Base-by-base conservation (phyloP, 2,888 invertebrate genomes). In the Lissocephala sabroskyi region DNA sequence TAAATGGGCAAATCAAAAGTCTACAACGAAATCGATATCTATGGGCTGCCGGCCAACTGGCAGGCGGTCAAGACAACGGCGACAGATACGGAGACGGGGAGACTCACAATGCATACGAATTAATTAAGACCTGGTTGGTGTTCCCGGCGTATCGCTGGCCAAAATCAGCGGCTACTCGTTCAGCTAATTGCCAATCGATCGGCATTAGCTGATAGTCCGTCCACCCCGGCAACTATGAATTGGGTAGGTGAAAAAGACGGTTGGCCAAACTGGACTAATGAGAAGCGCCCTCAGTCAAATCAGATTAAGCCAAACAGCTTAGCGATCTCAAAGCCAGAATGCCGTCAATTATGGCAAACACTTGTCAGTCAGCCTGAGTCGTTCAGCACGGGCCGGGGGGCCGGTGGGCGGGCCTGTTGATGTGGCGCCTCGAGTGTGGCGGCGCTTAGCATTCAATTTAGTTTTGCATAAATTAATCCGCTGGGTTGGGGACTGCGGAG, bases 161-260 rank as follows among this genome's bases (percentile, higher is more conserved):
- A 40, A 14, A 47, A 63, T 46, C 36, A 51, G 33, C 66, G 66
- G 52, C 76, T 60, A 71, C 60, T 64, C 61, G 78, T 68, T 68
- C 56, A 40, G 68, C 68, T 68, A 68, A 68, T 68, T 68, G 76
- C 78, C 73, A 60, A 11, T 48, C 42, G 78, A 76, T 70, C 47
- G 33, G 28, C 39, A 13, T 30, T 30, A 35, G 17, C 43, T 66
- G 71, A 66, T 71, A 62, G 59, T 9, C 37, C n/a, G n/a, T n/a
- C n/a, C n/a, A n/a, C n/a, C n/a, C n/a, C 44, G 19, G 53, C 23
- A 49, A 59, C 11, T 32, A 32, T 32, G 30, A 10, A 1, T 32
- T 13, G 11, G 13, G 11, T 32, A 6, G 13, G 13, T 5, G 10
- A 53, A 35, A 45, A 28, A 16, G 13, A 30, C n/a, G n/a, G n/a